Evolutionary conservation across 2,797 vertebrate species (phyloP).

Genomic region (Anguilla marmorata): DNA sequence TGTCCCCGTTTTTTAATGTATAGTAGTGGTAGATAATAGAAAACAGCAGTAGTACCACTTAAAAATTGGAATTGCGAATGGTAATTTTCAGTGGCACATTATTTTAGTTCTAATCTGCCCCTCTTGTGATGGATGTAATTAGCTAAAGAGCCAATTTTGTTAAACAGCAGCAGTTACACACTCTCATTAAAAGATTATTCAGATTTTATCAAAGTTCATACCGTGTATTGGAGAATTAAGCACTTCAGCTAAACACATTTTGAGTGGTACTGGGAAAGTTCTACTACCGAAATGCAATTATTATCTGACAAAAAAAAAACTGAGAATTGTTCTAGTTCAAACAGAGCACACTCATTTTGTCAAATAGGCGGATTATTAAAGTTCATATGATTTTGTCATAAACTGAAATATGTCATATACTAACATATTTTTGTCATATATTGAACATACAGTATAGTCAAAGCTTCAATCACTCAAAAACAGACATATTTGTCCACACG

Average conservation of each 20-base stretch:
- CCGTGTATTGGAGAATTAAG: constrained; percentile 13
- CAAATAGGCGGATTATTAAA: neutral
- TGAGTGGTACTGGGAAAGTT: constrained; percentile 16
- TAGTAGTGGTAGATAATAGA: neutral
- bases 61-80: neutral
- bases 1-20: neutral
- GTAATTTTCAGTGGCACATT: neutral
- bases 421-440: no score
- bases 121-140: constrained; percentile 1
- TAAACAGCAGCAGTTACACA: neutral
- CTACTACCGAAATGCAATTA: constrained; percentile 25
- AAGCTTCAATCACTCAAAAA: neutral
- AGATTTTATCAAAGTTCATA: constrained; percentile 20
- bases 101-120: neutral
- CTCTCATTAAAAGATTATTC: constrained; percentile 33
- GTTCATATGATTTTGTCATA: neutral
- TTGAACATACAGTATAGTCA: neutral
- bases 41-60: neutral
- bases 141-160: constrained; percentile 5
- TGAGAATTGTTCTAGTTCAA: neutral
- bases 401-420: no score
- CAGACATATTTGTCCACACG: neutral
- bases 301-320: neutral
- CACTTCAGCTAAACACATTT: constrained; percentile 8
- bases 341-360: neutral